phyloP scores from a whole-genome alignment of 2,113 vertebrate genomes.

The Gnathonemus longibarbis region DNA sequence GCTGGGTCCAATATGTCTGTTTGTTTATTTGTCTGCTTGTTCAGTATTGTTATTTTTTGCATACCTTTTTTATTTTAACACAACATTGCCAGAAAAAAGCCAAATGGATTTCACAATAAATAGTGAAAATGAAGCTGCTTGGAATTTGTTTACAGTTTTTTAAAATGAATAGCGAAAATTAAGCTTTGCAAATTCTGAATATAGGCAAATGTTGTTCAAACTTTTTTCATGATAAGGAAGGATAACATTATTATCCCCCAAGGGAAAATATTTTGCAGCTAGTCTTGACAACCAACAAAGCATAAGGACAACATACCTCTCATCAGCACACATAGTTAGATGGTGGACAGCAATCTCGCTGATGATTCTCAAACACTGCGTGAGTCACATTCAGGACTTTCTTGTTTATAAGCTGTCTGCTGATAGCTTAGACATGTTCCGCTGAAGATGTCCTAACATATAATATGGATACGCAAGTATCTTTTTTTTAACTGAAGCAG shows the following conservation, averaged over 20 bases:
- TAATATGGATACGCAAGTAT: background rate
- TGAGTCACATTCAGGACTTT: background rate
- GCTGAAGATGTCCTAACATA: background rate
- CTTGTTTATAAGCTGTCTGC: background rate
- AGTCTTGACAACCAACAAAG: background rate
- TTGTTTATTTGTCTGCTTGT: background rate
- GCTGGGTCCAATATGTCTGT: background rate
- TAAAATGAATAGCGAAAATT: background rate
- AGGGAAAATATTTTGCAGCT: background rate
- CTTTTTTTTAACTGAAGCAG: background rate
- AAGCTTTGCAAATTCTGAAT: background rate
- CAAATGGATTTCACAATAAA: background rate
- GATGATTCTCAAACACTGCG: background rate
- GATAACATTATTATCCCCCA: background rate
- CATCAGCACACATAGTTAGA: background rate
- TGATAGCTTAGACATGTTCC: background rate
- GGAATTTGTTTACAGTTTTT: background rate
- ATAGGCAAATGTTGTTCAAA: background rate
- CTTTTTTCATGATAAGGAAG: background rate
- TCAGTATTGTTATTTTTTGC: background rate
- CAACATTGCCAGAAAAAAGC: background rate
- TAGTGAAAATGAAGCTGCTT: background rate
- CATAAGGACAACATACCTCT: background rate
- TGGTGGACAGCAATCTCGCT: background rate
- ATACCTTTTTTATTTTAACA: background rate